These are phyloP conservation scores for Scalopus aquaticus DNA, from an alignment of 2,113 vertebrate species.

Conservation along the genomic window DNA sequence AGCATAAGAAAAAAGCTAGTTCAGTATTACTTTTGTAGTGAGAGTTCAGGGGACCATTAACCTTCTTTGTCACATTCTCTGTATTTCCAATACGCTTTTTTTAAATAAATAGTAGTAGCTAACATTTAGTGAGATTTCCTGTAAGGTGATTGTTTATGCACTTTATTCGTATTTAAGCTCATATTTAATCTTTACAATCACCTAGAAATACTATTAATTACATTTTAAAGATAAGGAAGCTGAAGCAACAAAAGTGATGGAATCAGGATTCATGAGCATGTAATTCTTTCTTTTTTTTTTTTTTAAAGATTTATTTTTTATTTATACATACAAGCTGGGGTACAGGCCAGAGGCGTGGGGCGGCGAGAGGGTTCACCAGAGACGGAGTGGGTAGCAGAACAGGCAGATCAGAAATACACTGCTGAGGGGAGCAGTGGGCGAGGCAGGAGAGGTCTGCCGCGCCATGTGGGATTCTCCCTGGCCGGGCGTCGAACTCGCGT, in stretches of 20 bases:
- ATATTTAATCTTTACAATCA: conserved; percentile 9
- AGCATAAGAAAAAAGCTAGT: background rate
- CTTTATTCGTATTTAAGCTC: background rate
- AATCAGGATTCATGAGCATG: background rate
- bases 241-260: background rate
- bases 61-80: background rate
- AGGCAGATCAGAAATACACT: too few species aligned
- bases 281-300: conserved; percentile 27
- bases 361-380: too few species aligned
- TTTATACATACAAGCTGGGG: too few species aligned
- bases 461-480: too few species aligned
- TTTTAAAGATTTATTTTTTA: too few species aligned
- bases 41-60: background rate
- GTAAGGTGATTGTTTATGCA: background rate
- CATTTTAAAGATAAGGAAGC: conserved; percentile 5
- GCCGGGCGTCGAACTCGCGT: too few species aligned
- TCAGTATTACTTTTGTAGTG: background rate
- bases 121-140: background rate
- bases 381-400: too few species aligned
- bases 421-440: too few species aligned
- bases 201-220: background rate
- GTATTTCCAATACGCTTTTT: background rate
- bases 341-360: too few species aligned
- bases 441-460: too few species aligned
- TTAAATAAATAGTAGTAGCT: background rate